Percentiles rank a stretch among this genome's conserved stretches.
These are phyloP conservation scores for Himalopsyche anomala DNA, from an alignment of 2,888 invertebrate genomes.

Conservation along the genomic window DNA sequence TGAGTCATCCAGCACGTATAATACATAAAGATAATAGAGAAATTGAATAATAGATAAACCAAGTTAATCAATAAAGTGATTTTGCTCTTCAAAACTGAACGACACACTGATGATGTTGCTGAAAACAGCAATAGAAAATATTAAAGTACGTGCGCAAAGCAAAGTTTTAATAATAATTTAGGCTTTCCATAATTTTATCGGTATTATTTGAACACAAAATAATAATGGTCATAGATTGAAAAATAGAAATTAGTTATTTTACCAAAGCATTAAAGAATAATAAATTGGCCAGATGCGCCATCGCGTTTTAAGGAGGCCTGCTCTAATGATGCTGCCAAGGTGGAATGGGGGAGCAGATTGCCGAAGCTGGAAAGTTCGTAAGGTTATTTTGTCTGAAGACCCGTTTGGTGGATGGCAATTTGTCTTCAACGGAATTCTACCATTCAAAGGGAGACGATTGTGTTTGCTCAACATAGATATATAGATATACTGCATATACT, in stretches of 20 bases:
- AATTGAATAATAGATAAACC: too few relatives aligned
- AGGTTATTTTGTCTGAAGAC: slow-evolving; percentile 43
- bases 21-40: too few relatives aligned
- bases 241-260: background rate
- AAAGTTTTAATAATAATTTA: too few relatives aligned
- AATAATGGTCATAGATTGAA: too few relatives aligned
- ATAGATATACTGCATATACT: background rate
- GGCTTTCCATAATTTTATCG: too few relatives aligned
- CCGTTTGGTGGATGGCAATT: slow-evolving; percentile 39
- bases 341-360: slow-evolving; percentile 36
- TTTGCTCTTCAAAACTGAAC: too few relatives aligned
- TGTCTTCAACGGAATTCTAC: slow-evolving; percentile 36
- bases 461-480: background rate
- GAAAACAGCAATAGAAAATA: too few relatives aligned
- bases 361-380: slow-evolving; percentile 43
- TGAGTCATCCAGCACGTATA: too few relatives aligned
- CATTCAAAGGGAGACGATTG: slow-evolving; percentile 40
- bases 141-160: too few relatives aligned
- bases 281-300: background rate
- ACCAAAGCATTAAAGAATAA: background rate
- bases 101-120: too few relatives aligned
- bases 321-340: slow-evolving; percentile 18
- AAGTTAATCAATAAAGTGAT: too few relatives aligned
- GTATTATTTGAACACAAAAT: too few relatives aligned
- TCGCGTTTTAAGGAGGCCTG: background rate